Evolutionary conservation across 1,140 invertebrate genomes (phyloP).

Genomic region (Paralvinella palmiformis): DNA sequence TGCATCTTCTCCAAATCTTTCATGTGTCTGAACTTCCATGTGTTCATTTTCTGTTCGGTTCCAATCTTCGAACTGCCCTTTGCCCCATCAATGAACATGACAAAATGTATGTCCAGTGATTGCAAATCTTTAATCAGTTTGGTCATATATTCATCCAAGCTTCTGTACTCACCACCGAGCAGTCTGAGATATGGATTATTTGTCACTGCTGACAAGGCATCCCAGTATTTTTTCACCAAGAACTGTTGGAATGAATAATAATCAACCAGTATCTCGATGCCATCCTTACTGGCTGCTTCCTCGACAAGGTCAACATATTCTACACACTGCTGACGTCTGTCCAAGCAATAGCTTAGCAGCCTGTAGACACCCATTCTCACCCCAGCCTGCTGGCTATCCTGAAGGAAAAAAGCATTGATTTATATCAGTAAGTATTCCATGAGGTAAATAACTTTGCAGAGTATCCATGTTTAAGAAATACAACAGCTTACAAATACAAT

Average conservation of each 20-base stretch:
- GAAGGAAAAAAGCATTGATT: too few species aligned
- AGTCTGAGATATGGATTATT: constrained; percentile 34
- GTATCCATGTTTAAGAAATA: too few species aligned
- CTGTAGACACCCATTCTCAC: constrained; percentile 37
- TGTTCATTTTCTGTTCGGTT: constrained; percentile 34
- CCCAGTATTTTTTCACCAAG: constrained; percentile 33
- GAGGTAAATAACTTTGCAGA: too few species aligned
- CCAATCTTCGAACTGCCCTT: constrained; percentile 31
- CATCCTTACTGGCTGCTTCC: constrained; percentile 26
- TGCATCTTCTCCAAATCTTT: constrained; percentile 29
- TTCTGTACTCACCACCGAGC: constrained; percentile 38
- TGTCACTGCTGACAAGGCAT: constrained; percentile 23
- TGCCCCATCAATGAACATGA: constrained; percentile 38
- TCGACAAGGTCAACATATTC: constrained; percentile 33
- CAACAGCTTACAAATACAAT: too few species aligned
- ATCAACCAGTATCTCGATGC: constrained; percentile 41
- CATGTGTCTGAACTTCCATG: constrained; percentile 31
- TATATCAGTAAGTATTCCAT: too few species aligned
- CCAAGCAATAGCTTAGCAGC: constrained; percentile 29
- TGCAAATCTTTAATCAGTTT: constrained; percentile 35
- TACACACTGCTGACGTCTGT: constrained; percentile 25
- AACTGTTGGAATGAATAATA: constrained; percentile 36
- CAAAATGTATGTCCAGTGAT: constrained; percentile 29
- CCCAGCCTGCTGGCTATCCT: too few species aligned
- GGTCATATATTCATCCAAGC: constrained; percentile 28